Base-by-base conservation (phyloP, 2,113 vertebrate genomes). In the Myotis davidii region DNA sequence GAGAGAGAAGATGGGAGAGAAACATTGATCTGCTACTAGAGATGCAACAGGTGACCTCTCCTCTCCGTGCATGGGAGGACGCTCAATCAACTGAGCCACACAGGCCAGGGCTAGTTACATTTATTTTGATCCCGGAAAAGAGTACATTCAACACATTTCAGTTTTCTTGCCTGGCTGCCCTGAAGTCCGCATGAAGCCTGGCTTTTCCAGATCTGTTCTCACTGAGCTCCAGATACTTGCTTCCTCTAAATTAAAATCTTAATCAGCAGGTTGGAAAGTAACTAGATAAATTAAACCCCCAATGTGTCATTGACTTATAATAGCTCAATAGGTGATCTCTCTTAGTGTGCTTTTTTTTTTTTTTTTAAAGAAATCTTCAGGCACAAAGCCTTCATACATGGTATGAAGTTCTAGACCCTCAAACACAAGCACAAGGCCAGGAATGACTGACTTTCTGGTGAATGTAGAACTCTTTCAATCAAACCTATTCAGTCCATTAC, bases 191-290 rank as follows among this genome's bases (percentile, higher is more conserved):
- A 9, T 12, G 23, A 37, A 69, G 29, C 3, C 37, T 61, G 6
- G 16, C 23, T n/a, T 64, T 73, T 95, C 11, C 27, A 61, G 79
- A 16, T 67, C 6, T 42, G n/a, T 48, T 76, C 10, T 69, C 54
- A 91, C 21, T 56, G 61, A 74, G 61, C 27, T 79, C 48, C 64
- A 79, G 59, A 65, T 13, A 3, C 48, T 42, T 27, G 65, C 29
- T 54, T 83, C 34, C 32, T 78, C 29, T 88, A 73, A 94, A 92
- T 48, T 87, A 52, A 94, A 86, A 87, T 45, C 56, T 93, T 74
- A 90, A 67, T 42, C 64, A 73, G 73, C n/a, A 89, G 25, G 3
- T 54, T 91, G 45, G 20, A 93, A 89, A 88, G 16, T 59, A 91
- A 72, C 4, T n/a, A 73, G 59, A 67, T 76, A 91, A 85, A 69